Conservation (phyloP, 2,888 invertebrate genomes). For the Nomada ferruginata region DNA sequence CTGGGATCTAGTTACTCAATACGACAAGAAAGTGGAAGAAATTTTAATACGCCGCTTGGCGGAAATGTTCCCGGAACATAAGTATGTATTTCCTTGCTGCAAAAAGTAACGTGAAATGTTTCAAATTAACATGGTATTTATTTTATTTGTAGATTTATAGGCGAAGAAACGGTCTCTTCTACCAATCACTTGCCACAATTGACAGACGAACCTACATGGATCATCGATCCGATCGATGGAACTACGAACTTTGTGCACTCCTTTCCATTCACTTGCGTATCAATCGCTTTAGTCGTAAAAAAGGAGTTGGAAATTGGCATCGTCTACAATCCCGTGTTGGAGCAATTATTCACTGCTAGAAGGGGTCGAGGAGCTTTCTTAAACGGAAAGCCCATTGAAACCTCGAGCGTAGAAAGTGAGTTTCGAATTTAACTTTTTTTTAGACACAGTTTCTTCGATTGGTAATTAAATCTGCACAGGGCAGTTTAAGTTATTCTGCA, state of each 20-base stretch:
- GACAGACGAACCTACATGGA: slow-evolving; percentile 92
- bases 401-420: slow-evolving; percentile 7
- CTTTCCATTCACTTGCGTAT: slow-evolving; percentile 89
- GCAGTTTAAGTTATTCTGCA: background rate
- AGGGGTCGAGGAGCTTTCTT: slow-evolving; percentile 89
- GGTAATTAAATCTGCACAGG: background rate
- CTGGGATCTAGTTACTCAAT: slow-evolving; percentile 92
- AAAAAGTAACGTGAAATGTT: background rate
- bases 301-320: slow-evolving; percentile 89
- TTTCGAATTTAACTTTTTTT: background rate
- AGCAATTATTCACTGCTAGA: slow-evolving; percentile 90
- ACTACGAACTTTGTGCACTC: slow-evolving; percentile 93
- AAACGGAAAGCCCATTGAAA: slow-evolving; percentile 32
- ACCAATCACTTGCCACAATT: slow-evolving; percentile 86
- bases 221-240: slow-evolving; percentile 95
- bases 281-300: slow-evolving; percentile 87
- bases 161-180: slow-evolving; percentile 88
- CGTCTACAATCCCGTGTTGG: slow-evolving; percentile 90
- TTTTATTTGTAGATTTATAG: slow-evolving; percentile 88
- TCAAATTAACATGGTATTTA: background rate
- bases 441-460: background rate
- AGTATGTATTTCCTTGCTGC: slow-evolving; percentile 83
- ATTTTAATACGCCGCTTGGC: slow-evolving; percentile 87
- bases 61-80: slow-evolving; percentile 87
- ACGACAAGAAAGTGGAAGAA: slow-evolving; percentile 91